phyloP scores from a whole-genome alignment of 2,113 vertebrate genomes.

The Balaeniceps rex region DNA sequence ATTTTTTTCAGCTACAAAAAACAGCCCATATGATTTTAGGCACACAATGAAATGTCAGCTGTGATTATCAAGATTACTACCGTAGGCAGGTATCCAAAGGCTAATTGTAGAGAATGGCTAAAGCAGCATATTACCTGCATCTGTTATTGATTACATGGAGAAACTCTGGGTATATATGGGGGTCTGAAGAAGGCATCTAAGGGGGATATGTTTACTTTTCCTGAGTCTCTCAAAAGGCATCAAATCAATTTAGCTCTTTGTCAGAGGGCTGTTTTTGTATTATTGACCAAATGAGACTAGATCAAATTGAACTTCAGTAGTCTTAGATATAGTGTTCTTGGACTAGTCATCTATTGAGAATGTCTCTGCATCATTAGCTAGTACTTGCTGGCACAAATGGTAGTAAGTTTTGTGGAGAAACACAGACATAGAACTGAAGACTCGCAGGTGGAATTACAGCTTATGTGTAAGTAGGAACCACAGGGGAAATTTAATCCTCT shows the following conservation, averaged over 20 bases:
- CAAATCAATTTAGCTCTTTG: not conserved
- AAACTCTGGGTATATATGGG: not conserved
- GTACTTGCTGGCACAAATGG: not conserved
- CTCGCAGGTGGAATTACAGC: not conserved
- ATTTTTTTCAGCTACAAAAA: not conserved
- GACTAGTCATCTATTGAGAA: not conserved
- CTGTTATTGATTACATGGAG: not conserved
- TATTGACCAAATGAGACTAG: not conserved
- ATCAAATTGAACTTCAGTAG: not conserved
- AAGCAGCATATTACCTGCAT: not conserved
- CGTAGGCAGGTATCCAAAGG: not conserved
- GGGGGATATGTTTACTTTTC: not conserved
- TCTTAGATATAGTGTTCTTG: not conserved
- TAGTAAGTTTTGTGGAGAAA: not conserved
- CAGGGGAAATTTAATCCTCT: not conserved
- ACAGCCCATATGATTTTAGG: not conserved
- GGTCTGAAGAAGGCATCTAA: not conserved
- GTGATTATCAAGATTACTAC: not conserved
- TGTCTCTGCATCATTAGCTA: not conserved
- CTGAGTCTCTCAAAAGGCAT: not conserved
- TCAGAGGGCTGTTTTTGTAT: not conserved
- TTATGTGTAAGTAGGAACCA: not conserved
- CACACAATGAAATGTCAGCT: not conserved
- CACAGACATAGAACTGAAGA: not conserved
- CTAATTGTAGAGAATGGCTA: not conserved